A percentile compares a stretch with the other conserved stretches of the same genome.
phyloP scores from a whole-genome alignment of 92 coral and sea anemone species.

The Porites lobata region DNA sequence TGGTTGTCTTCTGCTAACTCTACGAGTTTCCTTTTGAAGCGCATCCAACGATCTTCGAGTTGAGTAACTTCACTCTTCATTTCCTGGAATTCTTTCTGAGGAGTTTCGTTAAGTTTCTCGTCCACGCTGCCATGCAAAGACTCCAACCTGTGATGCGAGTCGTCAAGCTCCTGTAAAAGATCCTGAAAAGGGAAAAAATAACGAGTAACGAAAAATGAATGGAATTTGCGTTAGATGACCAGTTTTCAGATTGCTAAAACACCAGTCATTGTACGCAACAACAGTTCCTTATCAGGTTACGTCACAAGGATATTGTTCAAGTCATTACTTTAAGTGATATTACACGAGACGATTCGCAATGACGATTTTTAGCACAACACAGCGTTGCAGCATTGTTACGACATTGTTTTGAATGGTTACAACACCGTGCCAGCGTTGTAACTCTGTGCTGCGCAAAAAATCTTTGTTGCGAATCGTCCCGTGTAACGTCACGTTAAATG shows the following conservation, averaged over 20 bases:
- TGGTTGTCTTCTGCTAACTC: conserved; percentile 55
- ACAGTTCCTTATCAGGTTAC: no score
- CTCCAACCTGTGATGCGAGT: conserved; percentile 75
- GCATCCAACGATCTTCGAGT: conserved; percentile 63
- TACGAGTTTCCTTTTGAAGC: conserved; percentile 42
- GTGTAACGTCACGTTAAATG: no score
- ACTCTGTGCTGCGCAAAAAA: no score
- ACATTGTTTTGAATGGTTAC: no score
- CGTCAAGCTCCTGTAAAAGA: conserved; percentile 81
- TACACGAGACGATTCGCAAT: no score
- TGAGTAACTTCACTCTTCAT: conserved; percentile 58
- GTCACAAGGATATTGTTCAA: no score
- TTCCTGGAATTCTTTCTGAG: conserved; percentile 48
- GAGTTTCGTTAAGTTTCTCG: conserved; percentile 54
- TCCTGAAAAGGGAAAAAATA: conserved; percentile 40
- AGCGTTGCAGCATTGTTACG: no score
- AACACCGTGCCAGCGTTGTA: no score
- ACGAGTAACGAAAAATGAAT: background rate
- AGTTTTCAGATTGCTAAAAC: background rate
- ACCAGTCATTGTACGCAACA: no score
- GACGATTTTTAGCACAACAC: no score
- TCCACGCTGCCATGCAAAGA: conserved; percentile 77
- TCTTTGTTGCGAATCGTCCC: no score
- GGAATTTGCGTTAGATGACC: background rate
- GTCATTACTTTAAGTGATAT: no score